Evolutionary conservation across 2,888 invertebrate species (phyloP), one percentile per base, ranked within the genome.

Genomic region (Brassicogethes aeneus): DNA sequence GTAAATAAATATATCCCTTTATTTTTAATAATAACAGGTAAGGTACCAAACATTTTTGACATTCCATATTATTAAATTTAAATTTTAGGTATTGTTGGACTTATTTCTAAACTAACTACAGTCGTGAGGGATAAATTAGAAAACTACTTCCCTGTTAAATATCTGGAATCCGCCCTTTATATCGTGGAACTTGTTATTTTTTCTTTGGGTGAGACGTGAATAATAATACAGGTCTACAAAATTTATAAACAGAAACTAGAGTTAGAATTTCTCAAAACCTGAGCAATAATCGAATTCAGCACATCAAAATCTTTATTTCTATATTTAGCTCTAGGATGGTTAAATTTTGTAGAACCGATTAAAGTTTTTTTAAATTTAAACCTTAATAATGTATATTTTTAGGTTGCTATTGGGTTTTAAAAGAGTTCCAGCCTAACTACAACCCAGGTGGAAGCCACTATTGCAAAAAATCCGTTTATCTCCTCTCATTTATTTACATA

Each of bases 381-480:
- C n/a, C n/a, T n/a, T n/a, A n/a, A n/a, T n/a, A n/a, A n/a, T n/a
- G n/a, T n/a, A n/a, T n/a, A 37, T 42, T 56, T 56, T 40, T 38
- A 63, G 63, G 60, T 39, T 54, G 57, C 2, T 61, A 52, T 41
- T 64, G 60, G 57, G 59, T 61, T 13, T 61, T 57, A 43, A 58
- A 57, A 42, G 57, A 49, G 14, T 63, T 55, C 47, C 45, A 56
- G 37, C 63, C 62, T 14, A 55, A 46, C 38, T 61, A 52, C 47
- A 42, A 54, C 16, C 50, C 54, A 10, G 39, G 38, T 34, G 50
- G 45, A 15, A 15, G 36, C 2, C 17, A 39, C 2, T 62, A 61
- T 42, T 64, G 64, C 49, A 51, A 61, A 40, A 61, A 61, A 46
- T 59, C 57, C n/a, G 55, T 58, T 0, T 64, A 63, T 36, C 39